Percentiles rank a stretch among this genome's conserved stretches.
Evolutionary conservation across 2,888 invertebrate genomes (phyloP).

Genomic region (Lottia scabra): DNA sequence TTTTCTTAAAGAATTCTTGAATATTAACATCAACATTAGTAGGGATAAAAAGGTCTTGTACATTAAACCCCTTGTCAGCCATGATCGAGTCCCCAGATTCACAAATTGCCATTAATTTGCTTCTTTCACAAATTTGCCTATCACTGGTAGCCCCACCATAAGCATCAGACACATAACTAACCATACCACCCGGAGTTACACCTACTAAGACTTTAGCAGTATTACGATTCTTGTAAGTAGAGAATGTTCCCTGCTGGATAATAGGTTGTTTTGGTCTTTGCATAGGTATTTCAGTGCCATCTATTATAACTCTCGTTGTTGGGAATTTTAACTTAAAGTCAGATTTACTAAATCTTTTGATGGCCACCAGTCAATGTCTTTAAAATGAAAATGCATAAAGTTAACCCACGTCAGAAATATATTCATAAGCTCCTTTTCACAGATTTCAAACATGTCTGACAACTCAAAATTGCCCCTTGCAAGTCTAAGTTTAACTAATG

Average conservation of each 20-base stretch:
- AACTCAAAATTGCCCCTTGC: conserved; percentile 31
- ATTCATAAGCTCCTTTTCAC: conserved; percentile 28
- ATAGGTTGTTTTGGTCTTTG: too few relatives aligned
- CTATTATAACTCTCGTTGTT: conserved; percentile 38
- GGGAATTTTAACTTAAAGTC: conserved; percentile 38
- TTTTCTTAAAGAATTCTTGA: conserved; percentile 35
- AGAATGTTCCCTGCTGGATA: too few relatives aligned
- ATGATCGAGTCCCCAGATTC: conserved; percentile 34
- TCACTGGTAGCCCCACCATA: conserved; percentile 37
- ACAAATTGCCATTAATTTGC: conserved; percentile 18
- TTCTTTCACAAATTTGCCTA: conserved; percentile 33
- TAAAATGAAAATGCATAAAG: conserved; percentile 37
- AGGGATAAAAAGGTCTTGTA: conserved; percentile 29
- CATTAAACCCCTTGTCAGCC: too few relatives aligned
- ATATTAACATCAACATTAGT: conserved; percentile 33
- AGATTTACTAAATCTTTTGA: conserved; percentile 25
- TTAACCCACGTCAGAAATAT: conserved; percentile 36
- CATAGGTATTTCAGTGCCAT: conserved; percentile 41
- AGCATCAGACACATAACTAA: conserved; percentile 14
- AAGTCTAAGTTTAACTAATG: conserved; percentile 29
- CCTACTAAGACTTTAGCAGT: conserved; percentile 24
- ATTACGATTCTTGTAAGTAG: conserved; percentile 21
- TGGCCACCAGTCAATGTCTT: conserved; percentile 36
- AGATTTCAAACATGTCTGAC: conserved; percentile 29
- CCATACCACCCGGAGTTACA: conserved; percentile 19